These are phyloP conservation scores for Gnatocerus cornutus DNA, from an alignment of 2,888 invertebrate species.

Conservation along the genomic window DNA sequence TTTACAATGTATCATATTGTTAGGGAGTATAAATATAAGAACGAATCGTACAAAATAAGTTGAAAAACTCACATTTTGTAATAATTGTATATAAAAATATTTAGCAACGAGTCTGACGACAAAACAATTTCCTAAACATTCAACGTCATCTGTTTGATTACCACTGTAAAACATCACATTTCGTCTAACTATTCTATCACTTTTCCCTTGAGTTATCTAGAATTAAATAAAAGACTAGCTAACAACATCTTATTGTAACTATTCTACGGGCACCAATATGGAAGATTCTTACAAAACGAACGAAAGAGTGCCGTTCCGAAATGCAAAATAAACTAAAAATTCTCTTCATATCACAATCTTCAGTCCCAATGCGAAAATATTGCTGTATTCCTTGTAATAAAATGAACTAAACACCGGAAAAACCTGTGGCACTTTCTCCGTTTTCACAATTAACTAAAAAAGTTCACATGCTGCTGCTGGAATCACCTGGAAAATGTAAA, in stretches of 20 bases:
- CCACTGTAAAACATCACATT: conserved; percentile 42
- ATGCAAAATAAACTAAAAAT: conserved; percentile 29
- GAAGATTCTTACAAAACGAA: conserved; percentile 38
- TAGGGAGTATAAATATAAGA: conserved; percentile 48
- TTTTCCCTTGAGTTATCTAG: conserved; percentile 41
- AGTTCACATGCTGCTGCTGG: conserved; percentile 78
- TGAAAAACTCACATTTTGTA: conserved; percentile 33
- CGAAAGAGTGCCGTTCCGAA: conserved; percentile 17
- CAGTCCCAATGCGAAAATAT: conserved; percentile 36
- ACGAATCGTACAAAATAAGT: conserved; percentile 47
- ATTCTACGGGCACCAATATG: conserved; percentile 34
- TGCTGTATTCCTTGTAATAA: conserved; percentile 26
- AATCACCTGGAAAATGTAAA: conserved; percentile 86
- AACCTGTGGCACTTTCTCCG: conserved; percentile 33
- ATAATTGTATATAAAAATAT: conserved; percentile 44
- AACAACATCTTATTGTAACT: conserved; percentile 31
- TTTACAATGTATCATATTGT: conserved; percentile 36
- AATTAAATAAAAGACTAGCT: conserved; percentile 36
- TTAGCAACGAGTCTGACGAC: conserved; percentile 36
- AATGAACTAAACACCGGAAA: conserved; percentile 34
- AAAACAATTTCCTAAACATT: conserved; percentile 42
- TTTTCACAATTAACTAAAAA: conserved; percentile 12
- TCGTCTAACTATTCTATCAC: conserved; percentile 43
- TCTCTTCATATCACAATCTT: conserved; percentile 40
- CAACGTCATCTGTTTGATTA: conserved; percentile 34